These are phyloP conservation scores for Rhinophrynus dorsalis DNA, from an alignment of 2,797 vertebrate species.

Conservation along the genomic window DNA sequence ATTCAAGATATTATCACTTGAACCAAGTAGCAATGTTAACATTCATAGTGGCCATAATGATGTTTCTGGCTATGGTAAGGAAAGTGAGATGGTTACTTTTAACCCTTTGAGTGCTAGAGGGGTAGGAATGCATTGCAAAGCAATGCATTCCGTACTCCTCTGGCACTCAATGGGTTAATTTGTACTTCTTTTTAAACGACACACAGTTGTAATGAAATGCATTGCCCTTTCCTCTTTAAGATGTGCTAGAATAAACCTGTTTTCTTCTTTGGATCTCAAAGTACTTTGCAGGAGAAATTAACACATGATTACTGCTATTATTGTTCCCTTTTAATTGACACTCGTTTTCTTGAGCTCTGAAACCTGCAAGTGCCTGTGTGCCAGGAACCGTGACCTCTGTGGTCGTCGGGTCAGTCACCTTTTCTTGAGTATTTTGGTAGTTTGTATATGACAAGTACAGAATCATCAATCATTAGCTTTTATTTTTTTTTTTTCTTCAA, in stretches of 20 bases:
- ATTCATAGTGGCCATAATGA: no score
- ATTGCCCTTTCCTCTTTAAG: background rate
- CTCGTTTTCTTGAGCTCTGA: background rate
- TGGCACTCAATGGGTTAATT: no score
- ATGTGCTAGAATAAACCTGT: background rate
- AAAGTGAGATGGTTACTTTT: no score
- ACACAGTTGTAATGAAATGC: background rate
- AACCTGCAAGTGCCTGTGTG: background rate
- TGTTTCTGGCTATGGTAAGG: no score
- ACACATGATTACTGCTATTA: conserved; percentile 1
- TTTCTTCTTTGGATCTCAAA: background rate
- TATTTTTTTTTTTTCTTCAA: no score
- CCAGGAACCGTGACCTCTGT: background rate
- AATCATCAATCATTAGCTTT: no score
- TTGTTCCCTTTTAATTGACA: conserved; percentile 6
- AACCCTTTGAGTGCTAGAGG: no score
- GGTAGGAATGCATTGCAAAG: no score
- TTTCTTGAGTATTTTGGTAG: conserved; percentile 11
- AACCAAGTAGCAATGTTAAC: no score
- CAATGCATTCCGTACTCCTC: no score
- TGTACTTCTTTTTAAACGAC: background rate
- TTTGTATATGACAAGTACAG: no score
- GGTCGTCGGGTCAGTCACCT: conserved; percentile 1
- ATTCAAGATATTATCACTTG: no score
- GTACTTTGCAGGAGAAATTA: conserved; percentile 4